Base-by-base conservation (phyloP, 2,888 invertebrate genomes). In the Rambutsinella grinnellia region DNA sequence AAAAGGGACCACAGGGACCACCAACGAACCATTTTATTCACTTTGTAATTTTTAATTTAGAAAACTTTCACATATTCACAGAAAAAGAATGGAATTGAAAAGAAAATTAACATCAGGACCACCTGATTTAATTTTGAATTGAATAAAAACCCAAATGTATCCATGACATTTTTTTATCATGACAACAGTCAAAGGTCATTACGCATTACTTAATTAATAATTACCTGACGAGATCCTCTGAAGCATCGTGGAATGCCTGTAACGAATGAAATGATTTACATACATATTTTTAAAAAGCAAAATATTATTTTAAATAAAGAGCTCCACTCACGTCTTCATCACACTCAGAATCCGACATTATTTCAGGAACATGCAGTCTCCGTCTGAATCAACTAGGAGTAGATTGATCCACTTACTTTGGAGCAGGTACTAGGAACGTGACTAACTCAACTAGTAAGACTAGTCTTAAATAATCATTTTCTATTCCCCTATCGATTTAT, bases 161-260 rank as follows among this genome's bases (percentile, higher is more conserved):
- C 5, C 27, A 28, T n/a, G 27, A 13, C 15, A 28, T 44, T 58
- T 3, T 10, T 46, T 61, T 46, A 28, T 8, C 27, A 57, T 57
- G 13, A 17, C 60, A 19, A 21, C 36, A 13, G 36, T 10, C 19
- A 17, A 17, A 47, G n/a, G 15, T 17, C 47, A 26, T 26, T n/a
- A 26, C 13, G 17, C 46, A 3, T 62, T 49, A 24, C 21, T 3
- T 26, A 62, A 54, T 53, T n/a, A 56, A 66, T 13, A 60, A 79
- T 80, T 77, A 84, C 84, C 76, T 79, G 21, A 81, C 78, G 47
- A 81, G 56, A 24, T 82, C 81, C 44, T 84, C 84, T 68, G 80
- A 72, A 17, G 84, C 84, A 82, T 84, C 84, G n/a, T 83, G 83
- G 66, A 84, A 84, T 27, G 79, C 60, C 84, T 84, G 68, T 8